Base-by-base conservation (phyloP, 2,113 vertebrate genomes). In the Vulpes vulpes region DNA sequence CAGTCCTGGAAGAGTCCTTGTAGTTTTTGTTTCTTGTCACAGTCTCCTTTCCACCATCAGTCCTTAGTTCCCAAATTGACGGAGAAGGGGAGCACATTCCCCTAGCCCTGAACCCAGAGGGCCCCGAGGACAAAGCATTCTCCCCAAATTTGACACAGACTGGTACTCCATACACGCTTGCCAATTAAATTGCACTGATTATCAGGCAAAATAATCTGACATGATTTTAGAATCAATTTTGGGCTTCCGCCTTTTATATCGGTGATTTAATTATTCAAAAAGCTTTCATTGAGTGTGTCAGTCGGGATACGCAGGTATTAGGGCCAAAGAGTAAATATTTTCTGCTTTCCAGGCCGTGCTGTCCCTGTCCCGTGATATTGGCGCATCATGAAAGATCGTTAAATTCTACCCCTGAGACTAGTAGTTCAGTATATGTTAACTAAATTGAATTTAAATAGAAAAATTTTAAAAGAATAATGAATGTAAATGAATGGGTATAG, bases 221-320 rank as follows among this genome's bases (percentile, higher is more conserved):
- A 57, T 43, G 51, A 53, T 85, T 97, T 96, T 91, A 79, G 51
- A 89, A 83, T 57, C 30, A 20, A 27, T 49, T 90, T 53, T 5
- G 65, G 25, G n/a, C 62, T 57, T 86, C 83, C 5, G 17, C 15
- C 15, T 80, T 86, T 82, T 59, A 67, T 59, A 9, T 7, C 51
- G 30, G 78, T 53, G n/a, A 30, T 55, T 88, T 74, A 84, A 60
- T 87, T 43, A 83, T 71, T 92, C 67, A 85, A 96, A 78, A 79
- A 16, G 1, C 2, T 95, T 74, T 51, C n/a, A 16, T 0, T 74
- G 78, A 60, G 15, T 81, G 4, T 89, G n/a, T 76, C 51, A 35
- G 59, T 76, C 65, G 64, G 16, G 27, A 27, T 23, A 64, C 14
- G 27, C 30, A 82, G 22, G 10, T 17, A 11, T 65, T 67, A 67